phyloP scores from a whole-genome alignment of 2,797 vertebrate genomes.

The Bothrops alternatus region DNA sequence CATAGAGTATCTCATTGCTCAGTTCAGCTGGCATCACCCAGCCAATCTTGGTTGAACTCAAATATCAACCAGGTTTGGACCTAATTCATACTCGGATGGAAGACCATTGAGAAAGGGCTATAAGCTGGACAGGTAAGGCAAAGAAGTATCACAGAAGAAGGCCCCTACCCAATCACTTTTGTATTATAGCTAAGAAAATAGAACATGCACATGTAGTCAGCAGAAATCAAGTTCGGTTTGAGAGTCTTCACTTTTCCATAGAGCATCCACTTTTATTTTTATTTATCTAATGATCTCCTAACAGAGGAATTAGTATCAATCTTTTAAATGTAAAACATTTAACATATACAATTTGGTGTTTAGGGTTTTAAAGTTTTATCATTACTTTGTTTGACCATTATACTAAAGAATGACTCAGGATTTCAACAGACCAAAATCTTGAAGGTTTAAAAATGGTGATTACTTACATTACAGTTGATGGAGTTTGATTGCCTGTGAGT shows the following conservation, averaged over 20 bases:
- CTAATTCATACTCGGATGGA: background rate
- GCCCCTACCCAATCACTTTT: background rate
- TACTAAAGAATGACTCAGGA: background rate
- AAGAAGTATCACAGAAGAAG: background rate
- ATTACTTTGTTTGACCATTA: background rate
- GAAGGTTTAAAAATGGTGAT: background rate
- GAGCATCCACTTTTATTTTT: background rate
- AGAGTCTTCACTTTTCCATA: background rate
- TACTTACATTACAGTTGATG: background rate
- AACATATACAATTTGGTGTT: background rate
- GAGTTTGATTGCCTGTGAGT: background rate
- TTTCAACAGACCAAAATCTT: background rate
- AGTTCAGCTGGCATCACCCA: background rate
- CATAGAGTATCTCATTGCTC: background rate
- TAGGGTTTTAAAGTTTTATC: background rate
- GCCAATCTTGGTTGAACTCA: background rate
- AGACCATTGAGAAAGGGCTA: background rate
- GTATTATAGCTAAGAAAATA: background rate
- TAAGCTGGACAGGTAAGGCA: background rate
- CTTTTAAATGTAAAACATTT: background rate
- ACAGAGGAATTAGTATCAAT: background rate
- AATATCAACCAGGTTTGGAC: background rate
- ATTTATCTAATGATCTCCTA: background rate
- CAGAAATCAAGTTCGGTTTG: background rate
- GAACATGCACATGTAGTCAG: background rate